Conservation (phyloP, 2,888 invertebrate genomes). For the Holacanthella duospinosa region DNA sequence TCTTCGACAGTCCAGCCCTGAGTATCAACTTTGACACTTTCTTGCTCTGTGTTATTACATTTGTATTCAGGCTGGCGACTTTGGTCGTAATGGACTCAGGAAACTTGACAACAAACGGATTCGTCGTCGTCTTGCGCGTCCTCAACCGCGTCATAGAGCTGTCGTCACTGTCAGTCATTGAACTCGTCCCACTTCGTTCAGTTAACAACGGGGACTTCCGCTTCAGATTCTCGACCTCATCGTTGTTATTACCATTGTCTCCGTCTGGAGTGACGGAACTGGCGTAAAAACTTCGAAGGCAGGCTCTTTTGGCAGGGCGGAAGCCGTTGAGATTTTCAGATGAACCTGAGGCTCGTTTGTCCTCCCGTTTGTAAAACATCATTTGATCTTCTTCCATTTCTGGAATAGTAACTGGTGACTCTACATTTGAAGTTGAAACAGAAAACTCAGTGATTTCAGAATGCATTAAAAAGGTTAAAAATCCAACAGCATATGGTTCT, state of each 20-base stretch:
- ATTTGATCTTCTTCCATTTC: too few species aligned
- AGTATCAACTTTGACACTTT: too few species aligned
- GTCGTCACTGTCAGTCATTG: not conserved
- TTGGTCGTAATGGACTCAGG: too few species aligned
- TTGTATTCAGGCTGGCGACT: too few species aligned
- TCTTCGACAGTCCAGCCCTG: too few species aligned
- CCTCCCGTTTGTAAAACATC: too few species aligned
- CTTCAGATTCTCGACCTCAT: not conserved
- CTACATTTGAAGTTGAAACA: not conserved
- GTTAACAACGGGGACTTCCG: not conserved
- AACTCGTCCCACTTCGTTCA: not conserved
- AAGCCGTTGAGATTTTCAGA: too few species aligned
- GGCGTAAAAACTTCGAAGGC: not conserved
- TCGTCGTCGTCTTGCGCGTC: not conserved
- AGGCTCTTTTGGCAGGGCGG: not conserved
- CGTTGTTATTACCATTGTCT: too few species aligned
- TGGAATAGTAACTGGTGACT: too few species aligned
- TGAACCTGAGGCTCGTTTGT: too few species aligned
- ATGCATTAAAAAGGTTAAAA: not conserved
- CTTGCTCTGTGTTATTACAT: too few species aligned
- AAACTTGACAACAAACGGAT: not conserved
- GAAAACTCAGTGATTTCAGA: not conserved
- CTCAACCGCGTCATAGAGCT: not conserved
- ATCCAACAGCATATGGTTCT: not conserved
- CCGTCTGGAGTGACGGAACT: too few species aligned